A percentile compares a stretch with the other conserved stretches of the same genome.
phyloP scores from a whole-genome alignment of 2,113 vertebrate genomes.

The Prunella himalayana region DNA sequence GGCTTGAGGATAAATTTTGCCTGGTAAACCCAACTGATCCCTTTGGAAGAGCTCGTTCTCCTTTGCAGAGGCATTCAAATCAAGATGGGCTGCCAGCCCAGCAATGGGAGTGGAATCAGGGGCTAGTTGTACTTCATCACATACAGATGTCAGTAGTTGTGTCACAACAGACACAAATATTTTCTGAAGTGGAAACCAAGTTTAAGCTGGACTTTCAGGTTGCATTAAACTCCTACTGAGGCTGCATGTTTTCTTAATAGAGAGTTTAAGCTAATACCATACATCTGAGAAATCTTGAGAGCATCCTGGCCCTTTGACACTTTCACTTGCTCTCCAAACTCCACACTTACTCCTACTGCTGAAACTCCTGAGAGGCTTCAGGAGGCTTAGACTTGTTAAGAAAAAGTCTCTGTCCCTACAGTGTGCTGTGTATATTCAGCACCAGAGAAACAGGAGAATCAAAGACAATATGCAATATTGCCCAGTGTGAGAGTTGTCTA shows the following conservation, averaged over 20 bases:
- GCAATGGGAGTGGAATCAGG: rapidly evolving
- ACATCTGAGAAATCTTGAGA: neutral
- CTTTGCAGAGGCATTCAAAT: neutral
- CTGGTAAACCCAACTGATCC: neutral
- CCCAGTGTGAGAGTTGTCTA: neutral
- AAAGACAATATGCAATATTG: neutral
- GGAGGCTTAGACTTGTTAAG: neutral
- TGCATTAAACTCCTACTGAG: neutral
- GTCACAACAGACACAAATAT: neutral
- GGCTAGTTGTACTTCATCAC: neutral
- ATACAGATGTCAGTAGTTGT: too few relatives aligned
- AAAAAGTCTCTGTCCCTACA: neutral
- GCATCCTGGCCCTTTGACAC: neutral
- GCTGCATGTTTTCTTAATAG: neutral
- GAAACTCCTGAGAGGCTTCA: neutral
- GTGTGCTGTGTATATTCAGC: neutral
- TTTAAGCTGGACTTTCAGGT: neutral
- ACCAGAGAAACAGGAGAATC: neutral
- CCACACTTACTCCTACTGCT: neutral
- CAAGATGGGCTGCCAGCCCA: neutral
- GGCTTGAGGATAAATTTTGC: neutral
- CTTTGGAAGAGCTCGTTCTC: neutral
- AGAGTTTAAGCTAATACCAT: neutral
- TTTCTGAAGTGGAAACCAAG: neutral
- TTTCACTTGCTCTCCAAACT: neutral